Base-by-base conservation (phyloP, 2,888 invertebrate genomes). In the Encarsia formosa region DNA sequence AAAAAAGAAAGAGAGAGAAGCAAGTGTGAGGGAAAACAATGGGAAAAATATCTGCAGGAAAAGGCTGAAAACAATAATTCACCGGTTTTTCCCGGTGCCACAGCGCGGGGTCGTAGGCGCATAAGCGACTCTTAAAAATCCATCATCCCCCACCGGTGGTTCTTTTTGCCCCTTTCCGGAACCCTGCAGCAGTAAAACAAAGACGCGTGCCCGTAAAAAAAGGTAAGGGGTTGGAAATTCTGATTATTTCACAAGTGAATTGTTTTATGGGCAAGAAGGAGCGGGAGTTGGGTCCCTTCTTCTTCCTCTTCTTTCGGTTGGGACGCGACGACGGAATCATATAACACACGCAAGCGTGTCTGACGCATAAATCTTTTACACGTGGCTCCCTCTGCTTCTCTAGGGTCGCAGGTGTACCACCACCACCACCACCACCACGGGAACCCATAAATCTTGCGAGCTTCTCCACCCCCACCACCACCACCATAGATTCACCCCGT, bases 211-310 rank as follows among this genome's bases (percentile, higher is more conserved):
- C 37, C 13, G 9, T 22, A 15, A 22, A 31, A 29, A 34, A 19
- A 23, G 15, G 18, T 5, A 8, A 13, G 37, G 11, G 37, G 24
- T 8, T 31, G 23, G 39, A 44, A 50, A 31, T 24, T 29, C 51
- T 51, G 45, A 51, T 51, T 51, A 51, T 51, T 51, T 51, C 41
- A 41, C 45, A 41, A 41, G 51, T 41, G 45, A 51, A 51, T 45
- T 45, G 40, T 45, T 51, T 40, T 20, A 45, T 29, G 22, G 45
- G 22, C 19, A 24, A n/a, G 40, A 26, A 26, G 37, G 18, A 19
- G 37, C 16, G 15, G 18, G 16, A 15, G 34, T 34, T 16, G 34
- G 16, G 34, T n/a, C 26, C 6, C 32, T 23, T 40, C 48, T 22
- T 40, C 39, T 31, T 9, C 16, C 18, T 11, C 1, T 16, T 16